Percentiles rank a stretch among this genome's conserved stretches.
These are phyloP conservation scores for Dromius quadrimaculatus DNA, from an alignment of 2,888 invertebrate genomes.

Conservation along the genomic window DNA sequence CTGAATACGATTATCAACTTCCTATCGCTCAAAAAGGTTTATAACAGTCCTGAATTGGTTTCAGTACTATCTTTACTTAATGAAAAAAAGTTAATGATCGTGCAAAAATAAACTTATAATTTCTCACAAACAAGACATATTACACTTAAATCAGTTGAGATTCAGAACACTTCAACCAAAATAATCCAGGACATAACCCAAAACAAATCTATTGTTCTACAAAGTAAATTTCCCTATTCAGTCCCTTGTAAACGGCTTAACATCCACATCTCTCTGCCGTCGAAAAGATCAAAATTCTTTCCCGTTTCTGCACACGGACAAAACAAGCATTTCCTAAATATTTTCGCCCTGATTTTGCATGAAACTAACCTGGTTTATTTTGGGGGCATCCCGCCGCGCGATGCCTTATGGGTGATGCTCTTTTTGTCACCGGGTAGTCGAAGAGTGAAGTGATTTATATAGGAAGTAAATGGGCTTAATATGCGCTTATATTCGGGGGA, in stretches of 20 bases:
- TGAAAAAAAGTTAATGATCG: too few species aligned
- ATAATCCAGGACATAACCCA: not conserved
- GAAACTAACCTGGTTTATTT: constrained; percentile 9
- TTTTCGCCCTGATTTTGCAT: constrained; percentile 14
- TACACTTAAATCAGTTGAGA: too few species aligned
- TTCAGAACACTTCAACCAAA: too few species aligned
- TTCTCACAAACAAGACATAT: too few species aligned
- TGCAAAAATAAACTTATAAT: too few species aligned
- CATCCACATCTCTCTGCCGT: constrained; percentile 4
- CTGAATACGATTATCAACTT: too few species aligned
- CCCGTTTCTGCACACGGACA: constrained; percentile 5
- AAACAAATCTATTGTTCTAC: constrained; percentile 16
- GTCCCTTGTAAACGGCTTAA: constrained; percentile 11
- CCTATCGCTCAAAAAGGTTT: too few species aligned
- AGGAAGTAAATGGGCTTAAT: constrained; percentile 46
- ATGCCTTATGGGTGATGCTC: constrained; percentile 54
- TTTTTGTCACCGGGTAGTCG: constrained; percentile 56
- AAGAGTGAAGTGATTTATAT: constrained; percentile 30
- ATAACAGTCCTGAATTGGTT: too few species aligned
- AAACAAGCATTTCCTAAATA: constrained; percentile 9
- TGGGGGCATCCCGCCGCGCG: constrained; percentile 20
- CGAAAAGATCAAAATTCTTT: constrained; percentile 26
- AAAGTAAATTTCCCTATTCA: constrained; percentile 10
- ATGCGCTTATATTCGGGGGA: constrained; percentile 41
- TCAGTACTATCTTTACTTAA: too few species aligned